phyloP scores from a whole-genome alignment of 1,140 invertebrate genomes.

The Chlorops oryzae region DNA sequence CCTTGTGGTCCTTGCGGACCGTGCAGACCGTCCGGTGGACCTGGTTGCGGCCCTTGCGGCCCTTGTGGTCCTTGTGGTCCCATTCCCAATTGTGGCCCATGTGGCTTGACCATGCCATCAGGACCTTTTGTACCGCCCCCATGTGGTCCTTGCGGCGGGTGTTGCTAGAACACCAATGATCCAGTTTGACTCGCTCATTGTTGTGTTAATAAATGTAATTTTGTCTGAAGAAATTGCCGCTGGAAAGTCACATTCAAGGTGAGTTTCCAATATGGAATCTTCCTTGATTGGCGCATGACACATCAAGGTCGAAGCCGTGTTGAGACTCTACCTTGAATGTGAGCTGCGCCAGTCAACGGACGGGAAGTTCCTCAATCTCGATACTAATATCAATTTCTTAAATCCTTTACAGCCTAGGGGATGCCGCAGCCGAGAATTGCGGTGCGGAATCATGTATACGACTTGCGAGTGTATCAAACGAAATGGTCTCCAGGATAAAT shows the following conservation, averaged over 20 bases:
- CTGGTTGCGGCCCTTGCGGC: constrained; percentile 16
- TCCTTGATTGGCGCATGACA: constrained; percentile 24
- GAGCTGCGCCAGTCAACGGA: neutral
- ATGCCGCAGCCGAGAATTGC: constrained; percentile 61
- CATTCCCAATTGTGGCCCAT: constrained; percentile 30
- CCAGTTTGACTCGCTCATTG: no score
- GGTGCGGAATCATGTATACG: constrained; percentile 59
- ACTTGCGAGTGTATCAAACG: constrained; percentile 67
- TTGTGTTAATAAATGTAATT: no score
- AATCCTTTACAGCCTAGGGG: constrained; percentile 29
- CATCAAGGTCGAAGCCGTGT: constrained; percentile 24
- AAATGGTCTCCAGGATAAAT: constrained; percentile 72
- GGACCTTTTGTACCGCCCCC: constrained; percentile 31
- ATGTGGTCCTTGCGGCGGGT: constrained; percentile 29
- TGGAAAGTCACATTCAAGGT: constrained; percentile 24
- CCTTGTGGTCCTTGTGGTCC: constrained; percentile 26
- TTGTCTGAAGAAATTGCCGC: no score
- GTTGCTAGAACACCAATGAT: no score
- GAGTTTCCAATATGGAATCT: constrained; percentile 22
- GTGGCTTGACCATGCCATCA: constrained; percentile 34
- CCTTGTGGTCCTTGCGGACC: constrained; percentile 30
- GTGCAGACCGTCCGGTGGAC: constrained; percentile 15
- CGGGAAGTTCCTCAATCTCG: neutral
- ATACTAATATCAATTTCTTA: neutral
- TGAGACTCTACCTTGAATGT: constrained; percentile 20